Evolutionary conservation across 2,797 vertebrate genomes (phyloP).

Genomic region (Hemibagrus guttatus): DNA sequence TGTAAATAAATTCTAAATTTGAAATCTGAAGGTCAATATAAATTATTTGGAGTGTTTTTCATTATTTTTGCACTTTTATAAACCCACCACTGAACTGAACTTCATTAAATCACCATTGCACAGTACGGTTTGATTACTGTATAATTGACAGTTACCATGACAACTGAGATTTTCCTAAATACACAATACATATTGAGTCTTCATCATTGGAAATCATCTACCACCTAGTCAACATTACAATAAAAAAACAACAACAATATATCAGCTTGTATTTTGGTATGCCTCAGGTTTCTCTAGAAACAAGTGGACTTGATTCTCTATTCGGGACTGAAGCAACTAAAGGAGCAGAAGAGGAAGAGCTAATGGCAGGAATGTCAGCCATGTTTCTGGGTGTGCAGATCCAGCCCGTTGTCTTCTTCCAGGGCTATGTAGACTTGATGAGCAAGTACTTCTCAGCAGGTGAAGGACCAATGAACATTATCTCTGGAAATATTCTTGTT

Average conservation of each 20-base stretch:
- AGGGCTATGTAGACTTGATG: slow-evolving; percentile 72
- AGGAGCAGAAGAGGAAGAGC: slow-evolving; percentile 6
- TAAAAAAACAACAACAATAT: background rate
- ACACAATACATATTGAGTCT: background rate
- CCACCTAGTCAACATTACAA: background rate
- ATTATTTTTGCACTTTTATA: background rate
- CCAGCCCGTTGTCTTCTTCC: slow-evolving; percentile 66
- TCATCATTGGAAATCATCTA: background rate
- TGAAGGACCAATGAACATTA: slow-evolving; percentile 59
- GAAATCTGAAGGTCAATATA: too few species aligned
- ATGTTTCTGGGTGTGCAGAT: slow-evolving; percentile 68
- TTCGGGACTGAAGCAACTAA: slow-evolving; percentile 5
- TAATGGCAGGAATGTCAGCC: slow-evolving; percentile 64
- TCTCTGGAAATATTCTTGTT: slow-evolving; percentile 70
- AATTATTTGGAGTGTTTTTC: too few species aligned
- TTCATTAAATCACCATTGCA: background rate
- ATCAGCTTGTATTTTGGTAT: background rate
- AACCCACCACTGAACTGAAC: background rate
- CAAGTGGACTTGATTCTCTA: slow-evolving; percentile 33
- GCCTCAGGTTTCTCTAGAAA: slow-evolving; percentile 31
- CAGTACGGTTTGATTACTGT: background rate
- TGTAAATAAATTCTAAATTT: too few species aligned
- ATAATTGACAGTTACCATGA: background rate
- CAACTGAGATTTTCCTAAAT: background rate
- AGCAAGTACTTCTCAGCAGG: slow-evolving; percentile 63